These are phyloP conservation scores for Oncopodura yosiiana DNA, from an alignment of 1,140 invertebrate species.

Conservation along the genomic window DNA sequence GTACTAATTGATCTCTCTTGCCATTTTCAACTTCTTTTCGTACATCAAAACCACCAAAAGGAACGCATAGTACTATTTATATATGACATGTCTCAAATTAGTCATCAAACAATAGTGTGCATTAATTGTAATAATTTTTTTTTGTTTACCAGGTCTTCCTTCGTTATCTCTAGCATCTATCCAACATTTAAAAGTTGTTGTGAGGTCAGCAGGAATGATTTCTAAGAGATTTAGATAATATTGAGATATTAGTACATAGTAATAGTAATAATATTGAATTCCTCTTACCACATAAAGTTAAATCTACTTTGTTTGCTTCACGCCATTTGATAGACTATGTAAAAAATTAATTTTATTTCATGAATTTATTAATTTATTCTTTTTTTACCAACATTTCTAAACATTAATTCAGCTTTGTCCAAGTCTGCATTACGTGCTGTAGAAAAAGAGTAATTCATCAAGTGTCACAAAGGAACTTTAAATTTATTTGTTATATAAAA, in stretches of 20 bases:
- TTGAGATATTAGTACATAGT: no score
- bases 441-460: not conserved
- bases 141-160: not conserved
- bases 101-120: not conserved
- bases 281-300: no score
- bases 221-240: no score
- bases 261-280: no score
- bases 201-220: not conserved
- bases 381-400: constrained; percentile 3
- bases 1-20: not conserved
- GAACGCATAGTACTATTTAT: not conserved
- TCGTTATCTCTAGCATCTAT: not conserved
- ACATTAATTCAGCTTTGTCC: constrained; percentile 2
- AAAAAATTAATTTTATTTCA: not conserved
- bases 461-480: not conserved
- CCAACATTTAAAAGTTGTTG: not conserved
- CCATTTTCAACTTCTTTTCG: not conserved
- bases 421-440: constrained; percentile 5
- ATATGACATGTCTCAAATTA: not conserved
- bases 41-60: constrained; percentile 1
- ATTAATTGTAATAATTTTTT: not conserved
- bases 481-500: not conserved
- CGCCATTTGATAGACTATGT: not conserved
- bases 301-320: not conserved
- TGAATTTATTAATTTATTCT: not conserved